Evolutionary conservation across 2,797 vertebrate genomes (phyloP), one percentile per base, ranked within the genome.

Genomic region (Notolabrus celidotus): DNA sequence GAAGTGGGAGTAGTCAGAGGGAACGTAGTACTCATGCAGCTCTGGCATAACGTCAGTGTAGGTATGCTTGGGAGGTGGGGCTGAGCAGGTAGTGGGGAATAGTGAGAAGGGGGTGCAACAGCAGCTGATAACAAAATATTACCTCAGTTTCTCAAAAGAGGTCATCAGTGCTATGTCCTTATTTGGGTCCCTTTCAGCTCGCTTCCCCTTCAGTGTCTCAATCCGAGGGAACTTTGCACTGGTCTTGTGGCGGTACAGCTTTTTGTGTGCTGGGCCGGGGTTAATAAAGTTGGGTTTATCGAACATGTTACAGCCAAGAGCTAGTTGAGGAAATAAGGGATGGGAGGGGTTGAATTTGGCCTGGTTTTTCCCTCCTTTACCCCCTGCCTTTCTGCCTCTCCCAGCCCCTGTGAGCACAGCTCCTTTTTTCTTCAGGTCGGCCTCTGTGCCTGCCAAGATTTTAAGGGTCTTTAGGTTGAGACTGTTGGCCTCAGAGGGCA

Each of bases 61-160:
- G 94, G 92, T 95, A 95, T 94, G 94, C 94, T 94, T 94, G 95
- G 94, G 95, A 85, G 80, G 93, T 91, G 88, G 93, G 93, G 94
- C 94, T 96, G 93, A 94, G 93, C 93, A 95, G 95, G 94, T 94
- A 92, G 90, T 93, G 90, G 92, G 94, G 91, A 91, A 29, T 87
- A 91, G 93, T 88, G 93, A 94, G 94, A 93, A 93, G 94, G 95
- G 92, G 93, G 92, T 93, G 93, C 93, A 94, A 93, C 95, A 94
- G 96, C 95, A 96, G 95, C 95, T 95, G 95, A 95, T 95, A 96
- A 96, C 96, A 95, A 95, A 96, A 95, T 96, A 99, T 99, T 99
- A 99, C 98, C 98, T 99, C 96, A 98, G 97, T 97, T 98, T 99
- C 93, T 99, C 97, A 95, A 97, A 98, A 94, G 97, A 96, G 94